Base-by-base conservation (phyloP, 2,888 invertebrate genomes). In the Yponomeuta malinellus region DNA sequence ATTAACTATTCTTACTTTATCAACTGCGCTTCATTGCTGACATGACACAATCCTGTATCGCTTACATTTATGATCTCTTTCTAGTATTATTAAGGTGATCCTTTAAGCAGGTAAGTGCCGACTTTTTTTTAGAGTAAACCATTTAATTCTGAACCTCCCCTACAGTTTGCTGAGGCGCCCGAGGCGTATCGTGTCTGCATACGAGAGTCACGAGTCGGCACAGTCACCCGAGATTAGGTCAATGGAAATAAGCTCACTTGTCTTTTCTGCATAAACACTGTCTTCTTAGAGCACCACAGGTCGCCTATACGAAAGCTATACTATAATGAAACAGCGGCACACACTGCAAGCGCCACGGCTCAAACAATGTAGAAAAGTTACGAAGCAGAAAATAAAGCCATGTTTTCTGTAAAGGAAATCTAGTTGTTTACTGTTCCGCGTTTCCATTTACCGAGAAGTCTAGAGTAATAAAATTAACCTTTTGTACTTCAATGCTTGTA, bases 181-280 rank as follows among this genome's bases (percentile, higher is more conserved):
- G 52, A 12, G 52, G 52, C 52, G 15, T 12, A 15, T 59, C 52
- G 52, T 59, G 52, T 59, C 52, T 59, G 52, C 52, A 59, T 59
- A 59, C 52, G 52, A 59, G 15, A 59, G 52, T 59, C 52, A 59
- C 52, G 52, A 59, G 10, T 33, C 65, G 29, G 29, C 29, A 31
- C 65, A 33, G 31, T 33, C 65, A 29, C 33, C 65, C 29, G 79
- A 84, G 84, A 85, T 85, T 84, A 84, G 79, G 79, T 82, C 83
- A 83, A 84, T 81, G 80, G 84, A 85, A 86, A 86, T 82, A 83
- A 79, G 83, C 75, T 64, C 48, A 75, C 77, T 77, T 81, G 81
- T 84, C 83, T 83, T 79, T 80, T 77, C 82, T 79, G 79, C 74
- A 78, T 80, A 79, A 79, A 77, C 75, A 77, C 71, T 73, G 76